Evolutionary conservation across 2,113 vertebrate genomes (phyloP).

Genomic region (Butastur rufipennis): DNA sequence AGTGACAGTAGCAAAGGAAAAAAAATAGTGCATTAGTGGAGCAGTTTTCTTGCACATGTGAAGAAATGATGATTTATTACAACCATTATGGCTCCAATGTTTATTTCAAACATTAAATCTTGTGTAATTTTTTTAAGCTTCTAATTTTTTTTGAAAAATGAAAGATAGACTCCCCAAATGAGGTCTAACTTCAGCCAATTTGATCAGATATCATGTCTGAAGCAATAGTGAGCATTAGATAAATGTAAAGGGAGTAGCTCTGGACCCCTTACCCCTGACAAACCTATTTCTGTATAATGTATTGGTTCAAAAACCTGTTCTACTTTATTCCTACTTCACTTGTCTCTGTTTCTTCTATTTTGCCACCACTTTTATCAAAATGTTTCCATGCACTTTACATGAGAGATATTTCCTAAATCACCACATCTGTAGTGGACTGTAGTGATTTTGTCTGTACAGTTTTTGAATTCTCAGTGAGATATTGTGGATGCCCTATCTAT

Average conservation of each 20-base stretch:
- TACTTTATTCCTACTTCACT: not conserved
- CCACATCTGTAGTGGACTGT: not conserved
- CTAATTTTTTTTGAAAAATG: not conserved
- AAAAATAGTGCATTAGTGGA: not conserved
- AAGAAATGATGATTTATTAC: not conserved
- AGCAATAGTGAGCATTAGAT: not conserved
- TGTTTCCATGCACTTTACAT: not conserved
- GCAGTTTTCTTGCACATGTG: rapidly evolving
- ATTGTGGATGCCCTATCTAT: not conserved
- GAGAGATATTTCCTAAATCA: not conserved
- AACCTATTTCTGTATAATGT: not conserved
- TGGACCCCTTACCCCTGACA: not conserved
- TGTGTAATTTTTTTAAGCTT: not conserved
- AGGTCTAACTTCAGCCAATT: not conserved
- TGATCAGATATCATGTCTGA: not conserved
- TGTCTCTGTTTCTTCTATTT: not conserved
- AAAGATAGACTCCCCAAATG: not conserved
- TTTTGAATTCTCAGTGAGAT: not conserved
- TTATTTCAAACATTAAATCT: not conserved
- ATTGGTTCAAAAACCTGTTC: not conserved
- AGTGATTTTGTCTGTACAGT: not conserved
- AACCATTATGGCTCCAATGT: not conserved
- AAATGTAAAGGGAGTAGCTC: not conserved
- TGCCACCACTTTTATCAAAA: not conserved
- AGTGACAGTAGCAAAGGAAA: not conserved